These are phyloP conservation scores for Diacarnus erythraeanus DNA, from an alignment of 37 sponge, comb jelly and placozoan species.

Conservation along the genomic window DNA sequence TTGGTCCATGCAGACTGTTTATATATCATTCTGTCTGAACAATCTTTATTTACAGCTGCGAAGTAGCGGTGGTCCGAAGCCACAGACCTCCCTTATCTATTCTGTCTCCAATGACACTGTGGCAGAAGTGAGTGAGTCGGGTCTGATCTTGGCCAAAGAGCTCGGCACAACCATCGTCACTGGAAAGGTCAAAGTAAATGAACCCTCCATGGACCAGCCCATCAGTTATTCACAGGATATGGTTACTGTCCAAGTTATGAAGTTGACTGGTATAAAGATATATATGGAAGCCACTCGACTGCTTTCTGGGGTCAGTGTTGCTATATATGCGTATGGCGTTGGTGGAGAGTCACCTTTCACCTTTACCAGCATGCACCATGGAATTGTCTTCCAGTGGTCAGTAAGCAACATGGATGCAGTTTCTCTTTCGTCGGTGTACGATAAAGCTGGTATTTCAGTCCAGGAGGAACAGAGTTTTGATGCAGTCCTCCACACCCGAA, in stretches of 20 bases:
- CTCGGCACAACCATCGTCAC: constrained; percentile 58
- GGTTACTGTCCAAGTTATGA: constrained; percentile 67
- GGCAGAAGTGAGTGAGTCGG: constrained; percentile 66
- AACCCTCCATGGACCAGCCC: constrained; percentile 23
- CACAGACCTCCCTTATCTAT: constrained; percentile 47
- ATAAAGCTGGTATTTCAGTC: constrained; percentile 66
- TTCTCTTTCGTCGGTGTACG: constrained; percentile 71
- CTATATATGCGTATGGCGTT: constrained; percentile 56
- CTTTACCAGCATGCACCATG: constrained; percentile 58
- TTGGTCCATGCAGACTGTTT: background rate
- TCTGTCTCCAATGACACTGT: constrained; percentile 50
- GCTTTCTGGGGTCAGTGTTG: constrained; percentile 70
- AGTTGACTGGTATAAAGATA: constrained; percentile 83
- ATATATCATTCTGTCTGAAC: background rate
- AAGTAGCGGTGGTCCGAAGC: constrained; percentile 75
- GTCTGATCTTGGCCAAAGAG: constrained; percentile 51
- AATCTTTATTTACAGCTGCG: constrained; percentile 41
- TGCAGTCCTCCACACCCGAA: constrained; percentile 54
- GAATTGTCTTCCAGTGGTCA: constrained; percentile 77
- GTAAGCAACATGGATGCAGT: constrained; percentile 78
- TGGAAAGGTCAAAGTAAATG: constrained; percentile 48
- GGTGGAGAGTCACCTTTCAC: constrained; percentile 80
- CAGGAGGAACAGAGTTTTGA: constrained; percentile 72
- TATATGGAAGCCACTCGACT: constrained; percentile 58
- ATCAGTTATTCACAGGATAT: constrained; percentile 60